Percentiles rank a stretch among this genome's conserved stretches.
phyloP scores from a whole-genome alignment of 2,888 invertebrate genomes.

The Aromia moschata region DNA sequence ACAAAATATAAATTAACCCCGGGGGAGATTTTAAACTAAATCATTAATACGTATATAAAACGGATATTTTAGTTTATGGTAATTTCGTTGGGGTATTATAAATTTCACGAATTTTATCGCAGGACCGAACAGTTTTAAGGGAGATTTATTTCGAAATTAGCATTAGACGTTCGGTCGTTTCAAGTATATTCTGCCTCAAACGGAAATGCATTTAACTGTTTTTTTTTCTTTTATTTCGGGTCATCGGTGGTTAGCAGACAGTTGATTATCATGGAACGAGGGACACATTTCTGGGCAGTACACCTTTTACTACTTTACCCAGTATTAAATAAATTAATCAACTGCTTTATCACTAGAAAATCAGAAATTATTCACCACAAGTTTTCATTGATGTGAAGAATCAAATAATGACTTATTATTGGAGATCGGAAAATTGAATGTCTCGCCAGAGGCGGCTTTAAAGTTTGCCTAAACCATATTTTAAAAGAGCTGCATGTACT shows the following conservation, averaged over 20 bases:
- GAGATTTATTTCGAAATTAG: constrained; percentile 10
- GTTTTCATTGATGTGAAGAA: too few species aligned
- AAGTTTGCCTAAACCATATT: too few species aligned
- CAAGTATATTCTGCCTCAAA: constrained; percentile 1
- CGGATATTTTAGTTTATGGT: constrained; percentile 33
- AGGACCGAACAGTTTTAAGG: constrained; percentile 1
- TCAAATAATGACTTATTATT: too few species aligned
- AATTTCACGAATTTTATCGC: constrained; percentile 16
- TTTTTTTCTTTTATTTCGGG: not conserved
- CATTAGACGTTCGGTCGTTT: constrained; percentile 15
- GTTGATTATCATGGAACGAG: constrained; percentile 14
- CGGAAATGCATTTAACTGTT: not conserved
- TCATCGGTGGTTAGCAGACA: constrained; percentile 4
- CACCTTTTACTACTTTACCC: not conserved
- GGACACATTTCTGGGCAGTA: not conserved
- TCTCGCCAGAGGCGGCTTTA: too few species aligned
- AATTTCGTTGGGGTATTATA: constrained; percentile 7
- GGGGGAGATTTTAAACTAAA: constrained; percentile 46
- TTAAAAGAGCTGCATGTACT: too few species aligned
- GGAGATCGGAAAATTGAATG: too few species aligned
- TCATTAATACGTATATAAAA: constrained; percentile 43
- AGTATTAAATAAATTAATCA: too few species aligned
- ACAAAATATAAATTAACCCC: constrained; percentile 49
- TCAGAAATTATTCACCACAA: too few species aligned
- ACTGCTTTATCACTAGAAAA: too few species aligned